These are phyloP conservation scores for Prietella phreatophila DNA, from an alignment of 2,113 vertebrate species.

Conservation along the genomic window DNA sequence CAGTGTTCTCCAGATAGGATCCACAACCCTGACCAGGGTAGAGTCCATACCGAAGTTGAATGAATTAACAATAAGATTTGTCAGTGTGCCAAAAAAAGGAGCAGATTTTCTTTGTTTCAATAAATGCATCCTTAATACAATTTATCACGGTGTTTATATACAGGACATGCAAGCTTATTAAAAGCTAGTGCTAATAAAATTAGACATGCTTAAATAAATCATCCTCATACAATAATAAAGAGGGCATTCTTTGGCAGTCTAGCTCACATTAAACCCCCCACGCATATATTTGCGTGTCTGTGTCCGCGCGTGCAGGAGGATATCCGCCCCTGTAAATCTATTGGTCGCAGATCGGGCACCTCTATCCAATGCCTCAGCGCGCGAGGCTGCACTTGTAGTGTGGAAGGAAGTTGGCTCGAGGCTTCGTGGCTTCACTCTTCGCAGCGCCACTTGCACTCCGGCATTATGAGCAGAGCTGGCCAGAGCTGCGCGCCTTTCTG, in stretches of 20 bases:
- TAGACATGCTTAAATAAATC: neutral
- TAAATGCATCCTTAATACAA: neutral
- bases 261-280: neutral
- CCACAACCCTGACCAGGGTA: neutral
- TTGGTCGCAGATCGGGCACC: conserved; percentile 91
- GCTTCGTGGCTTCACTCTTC: conserved; percentile 79
- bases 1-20: neutral
- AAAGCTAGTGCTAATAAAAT: neutral
- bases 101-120: neutral
- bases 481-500: conserved; percentile 84
- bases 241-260: too few relatives aligned
- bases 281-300: neutral
- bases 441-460: conserved; percentile 88
- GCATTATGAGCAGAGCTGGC: conserved; percentile 99
- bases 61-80: neutral
- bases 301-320: conserved; percentile 57
- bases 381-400: conserved; percentile 95
- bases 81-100: neutral
- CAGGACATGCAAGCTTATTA: neutral
- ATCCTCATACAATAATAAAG: neutral
- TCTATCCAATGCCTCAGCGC: conserved; percentile 87
- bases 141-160: neutral
- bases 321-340: conserved; percentile 89
- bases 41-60: too few relatives aligned
- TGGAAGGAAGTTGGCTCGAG: conserved; percentile 94